Base-by-base conservation (phyloP, 2,797 vertebrate species). In the Tragopan temminckii region DNA sequence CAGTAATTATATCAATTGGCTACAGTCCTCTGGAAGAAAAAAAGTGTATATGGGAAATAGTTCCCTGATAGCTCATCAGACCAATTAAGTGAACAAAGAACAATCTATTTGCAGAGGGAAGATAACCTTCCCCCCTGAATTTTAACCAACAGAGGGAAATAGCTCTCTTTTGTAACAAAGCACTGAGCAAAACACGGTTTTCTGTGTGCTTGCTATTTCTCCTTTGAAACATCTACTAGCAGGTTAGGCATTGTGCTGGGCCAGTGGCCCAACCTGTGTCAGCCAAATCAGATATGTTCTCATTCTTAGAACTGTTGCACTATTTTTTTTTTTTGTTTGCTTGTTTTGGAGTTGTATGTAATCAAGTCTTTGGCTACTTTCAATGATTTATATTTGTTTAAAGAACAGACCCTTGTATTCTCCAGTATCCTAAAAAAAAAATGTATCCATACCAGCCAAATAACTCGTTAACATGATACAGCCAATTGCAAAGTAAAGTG, bases 401-500 rank as follows among this genome's bases (percentile, higher is more conserved):
- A 75, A 64, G 45, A 92, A 42, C 23, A 77, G 40, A 19, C 36
- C 36, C 16, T 75, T 68, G 9, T 50, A 17, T n/a, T 23, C 40
- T 76, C 18, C 38, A 36, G 4, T 57, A 40, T 77, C 31, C 79
- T 72, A 13, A 50, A 76, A 71, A 81, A 79, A 52, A 55, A 31
- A 23, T 21, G 25, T n/a, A n/a, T 75, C 42, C 1, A 2, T 53
- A 88, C 10, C 13, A 69, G 80, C 43, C 70, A 94, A 84, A 86
- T 86, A 92, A 55, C 84, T 90, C 80, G 53, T 0, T 59, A 90
- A 53, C n/a, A 25, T 7, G 3, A 38, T 42, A 85, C 7, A 68
- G 59, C 43, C 53, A 95, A 58, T 57, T 83, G 64, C 15, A 4
- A 93, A 89, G 83, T 76, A 46, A 92, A 94, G 70, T 53, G 82